These are phyloP conservation scores for Leucania comma DNA, from an alignment of 2,888 invertebrate species.

Conservation along the genomic window DNA sequence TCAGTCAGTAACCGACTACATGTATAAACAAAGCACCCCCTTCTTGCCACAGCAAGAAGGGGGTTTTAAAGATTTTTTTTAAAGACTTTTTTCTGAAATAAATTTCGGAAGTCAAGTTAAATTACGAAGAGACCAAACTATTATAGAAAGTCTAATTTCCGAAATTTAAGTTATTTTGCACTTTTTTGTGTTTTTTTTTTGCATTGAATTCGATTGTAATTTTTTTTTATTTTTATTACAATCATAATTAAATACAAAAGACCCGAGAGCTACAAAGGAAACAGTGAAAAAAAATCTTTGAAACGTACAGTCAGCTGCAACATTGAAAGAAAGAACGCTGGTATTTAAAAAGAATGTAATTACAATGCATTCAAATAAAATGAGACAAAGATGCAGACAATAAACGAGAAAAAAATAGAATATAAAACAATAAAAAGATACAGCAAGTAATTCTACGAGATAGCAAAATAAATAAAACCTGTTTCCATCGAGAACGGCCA, in stretches of 20 bases:
- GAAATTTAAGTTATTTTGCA: too few relatives aligned
- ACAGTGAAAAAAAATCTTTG: not conserved
- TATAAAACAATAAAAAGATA: not conserved
- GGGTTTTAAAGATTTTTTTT: too few relatives aligned
- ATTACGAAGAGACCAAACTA: too few relatives aligned
- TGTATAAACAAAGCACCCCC: too few relatives aligned
- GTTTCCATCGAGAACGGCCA: not conserved
- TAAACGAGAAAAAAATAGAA: not conserved
- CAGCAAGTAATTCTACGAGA: not conserved
- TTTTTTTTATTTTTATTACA: too few relatives aligned
- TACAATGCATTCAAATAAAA: slow-evolving; percentile 1
- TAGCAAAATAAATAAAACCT: slow-evolving; percentile 5
- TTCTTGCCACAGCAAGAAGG: too few relatives aligned
- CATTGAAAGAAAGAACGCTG: not conserved
- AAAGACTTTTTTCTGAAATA: too few relatives aligned
- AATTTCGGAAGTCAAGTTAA: too few relatives aligned
- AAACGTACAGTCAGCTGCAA: not conserved
- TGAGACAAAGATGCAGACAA: not conserved
- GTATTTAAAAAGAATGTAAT: slow-evolving; percentile 20
- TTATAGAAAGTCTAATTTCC: too few relatives aligned
- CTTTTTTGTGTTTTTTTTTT: too few relatives aligned
- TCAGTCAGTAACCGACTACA: too few relatives aligned
- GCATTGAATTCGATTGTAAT: too few relatives aligned
- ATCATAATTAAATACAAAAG: not conserved
- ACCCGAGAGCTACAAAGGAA: not conserved